Conservation (phyloP, 1,140 invertebrate genomes). For the Drepana arcuata region DNA sequence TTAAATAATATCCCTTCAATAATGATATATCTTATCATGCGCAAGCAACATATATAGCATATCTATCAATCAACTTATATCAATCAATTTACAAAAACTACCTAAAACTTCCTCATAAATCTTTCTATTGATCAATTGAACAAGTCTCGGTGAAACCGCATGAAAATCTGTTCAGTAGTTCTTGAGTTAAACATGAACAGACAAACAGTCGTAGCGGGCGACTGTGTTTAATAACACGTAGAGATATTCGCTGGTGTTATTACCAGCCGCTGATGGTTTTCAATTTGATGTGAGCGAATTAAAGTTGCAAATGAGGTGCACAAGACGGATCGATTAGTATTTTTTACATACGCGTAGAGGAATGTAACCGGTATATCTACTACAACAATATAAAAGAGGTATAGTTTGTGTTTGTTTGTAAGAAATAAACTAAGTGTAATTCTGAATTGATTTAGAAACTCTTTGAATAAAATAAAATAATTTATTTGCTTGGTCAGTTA, state of each 20-base stretch:
- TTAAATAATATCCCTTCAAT: no score
- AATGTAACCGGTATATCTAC: background rate
- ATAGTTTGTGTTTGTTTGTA: no score
- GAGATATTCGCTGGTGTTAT: background rate
- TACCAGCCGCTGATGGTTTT: conserved; percentile 53
- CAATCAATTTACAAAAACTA: background rate
- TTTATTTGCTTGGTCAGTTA: no score
- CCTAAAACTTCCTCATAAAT: background rate
- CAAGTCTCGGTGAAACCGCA: background rate
- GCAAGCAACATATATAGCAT: no score
- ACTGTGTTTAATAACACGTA: background rate
- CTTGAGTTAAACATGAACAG: background rate
- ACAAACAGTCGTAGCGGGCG: background rate
- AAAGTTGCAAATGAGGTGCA: conserved; percentile 7
- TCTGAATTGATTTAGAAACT: background rate
- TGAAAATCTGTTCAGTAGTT: background rate
- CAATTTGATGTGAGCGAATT: conserved; percentile 60
- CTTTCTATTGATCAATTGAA: background rate
- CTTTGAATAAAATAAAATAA: background rate
- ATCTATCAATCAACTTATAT: no score
- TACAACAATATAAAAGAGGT: background rate
- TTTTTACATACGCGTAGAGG: background rate
- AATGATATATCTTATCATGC: no score
- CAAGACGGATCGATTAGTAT: background rate
- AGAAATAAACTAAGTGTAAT: background rate